Percentiles rank a stretch among this genome's conserved stretches.
Evolutionary conservation across 2,113 vertebrate genomes (phyloP).

Genomic region (Piaya cayana): DNA sequence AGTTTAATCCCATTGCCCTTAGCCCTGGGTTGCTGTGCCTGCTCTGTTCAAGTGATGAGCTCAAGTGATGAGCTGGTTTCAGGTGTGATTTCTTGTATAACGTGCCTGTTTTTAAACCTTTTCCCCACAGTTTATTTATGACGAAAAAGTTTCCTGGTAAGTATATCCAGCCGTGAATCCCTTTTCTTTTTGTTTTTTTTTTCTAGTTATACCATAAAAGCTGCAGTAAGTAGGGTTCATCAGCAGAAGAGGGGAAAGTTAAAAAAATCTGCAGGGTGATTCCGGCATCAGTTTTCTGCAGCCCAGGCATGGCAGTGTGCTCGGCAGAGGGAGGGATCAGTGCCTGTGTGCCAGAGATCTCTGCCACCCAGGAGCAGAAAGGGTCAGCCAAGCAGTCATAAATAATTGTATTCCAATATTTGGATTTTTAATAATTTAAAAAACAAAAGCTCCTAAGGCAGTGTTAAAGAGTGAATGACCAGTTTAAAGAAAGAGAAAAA

Average conservation of each 20-base stretch:
- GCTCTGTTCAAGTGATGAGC: neutral
- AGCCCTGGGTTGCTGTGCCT: neutral
- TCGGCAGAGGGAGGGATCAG: neutral
- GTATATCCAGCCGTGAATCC: slow-evolving; percentile 43
- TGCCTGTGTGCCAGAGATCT: neutral
- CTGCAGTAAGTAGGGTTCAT: neutral
- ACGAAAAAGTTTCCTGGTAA: slow-evolving; percentile 96
- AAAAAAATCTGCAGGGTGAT: neutral
- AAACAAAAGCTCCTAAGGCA: neutral
- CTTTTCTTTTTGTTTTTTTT: neutral
- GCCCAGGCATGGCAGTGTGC: accelerated
- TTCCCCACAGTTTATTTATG: slow-evolving; percentile 92
- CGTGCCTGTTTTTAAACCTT: neutral
- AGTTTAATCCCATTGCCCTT: neutral
- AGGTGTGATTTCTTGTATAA: slow-evolving; percentile 10
- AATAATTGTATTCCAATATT: neutral
- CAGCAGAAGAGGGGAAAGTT: neutral
- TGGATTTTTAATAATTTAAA: neutral
- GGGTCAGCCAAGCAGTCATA: neutral
- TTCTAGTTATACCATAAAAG: neutral
- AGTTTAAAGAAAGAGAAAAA: neutral
- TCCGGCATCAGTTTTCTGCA: neutral
- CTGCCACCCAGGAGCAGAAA: neutral
- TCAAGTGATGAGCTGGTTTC: neutral
- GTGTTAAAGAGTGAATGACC: neutral